phyloP scores from a whole-genome alignment of 2,797 vertebrate genomes.

The Strix occidentalis region DNA sequence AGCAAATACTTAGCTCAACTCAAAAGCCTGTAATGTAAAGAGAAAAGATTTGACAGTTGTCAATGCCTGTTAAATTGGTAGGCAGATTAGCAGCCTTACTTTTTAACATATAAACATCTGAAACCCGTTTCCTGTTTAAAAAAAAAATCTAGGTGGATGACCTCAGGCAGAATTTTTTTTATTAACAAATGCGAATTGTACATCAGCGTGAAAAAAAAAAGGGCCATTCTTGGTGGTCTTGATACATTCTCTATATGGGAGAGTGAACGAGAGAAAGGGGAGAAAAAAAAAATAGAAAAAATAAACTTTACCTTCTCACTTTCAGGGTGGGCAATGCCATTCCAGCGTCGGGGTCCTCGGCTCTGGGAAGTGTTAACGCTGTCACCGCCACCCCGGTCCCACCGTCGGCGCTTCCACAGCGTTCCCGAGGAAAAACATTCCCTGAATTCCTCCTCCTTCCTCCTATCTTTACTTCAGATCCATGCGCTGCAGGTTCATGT shows the following conservation, averaged over 20 bases:
- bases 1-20: not conserved
- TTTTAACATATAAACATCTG: constrained; percentile 79
- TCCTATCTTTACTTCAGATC: constrained; percentile 62
- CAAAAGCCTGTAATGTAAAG: constrained; percentile 4
- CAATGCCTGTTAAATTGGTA: constrained; percentile 51
- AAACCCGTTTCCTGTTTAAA: constrained; percentile 79
- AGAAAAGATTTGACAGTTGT: constrained; percentile 31
- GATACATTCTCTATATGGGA: constrained; percentile 78
- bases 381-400: constrained; percentile 81
- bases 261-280: constrained; percentile 69
- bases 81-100: constrained; percentile 75
- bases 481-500: constrained; percentile 66
- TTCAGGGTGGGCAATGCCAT: constrained; percentile 95
- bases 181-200: constrained; percentile 79
- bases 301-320: constrained; percentile 95
- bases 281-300: constrained; percentile 85
- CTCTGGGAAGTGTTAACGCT: constrained; percentile 96
- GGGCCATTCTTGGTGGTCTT: constrained; percentile 88
- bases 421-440: constrained; percentile 80
- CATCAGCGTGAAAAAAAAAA: constrained; percentile 39
- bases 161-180: constrained; percentile 68
- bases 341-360: constrained; percentile 81
- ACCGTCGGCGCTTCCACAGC: constrained; percentile 45
- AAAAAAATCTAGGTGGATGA: constrained; percentile 68
- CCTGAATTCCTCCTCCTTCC: constrained; percentile 75